Evolutionary conservation across 2,113 vertebrate species (phyloP).

Genomic region (Ceyx melanurus): DNA sequence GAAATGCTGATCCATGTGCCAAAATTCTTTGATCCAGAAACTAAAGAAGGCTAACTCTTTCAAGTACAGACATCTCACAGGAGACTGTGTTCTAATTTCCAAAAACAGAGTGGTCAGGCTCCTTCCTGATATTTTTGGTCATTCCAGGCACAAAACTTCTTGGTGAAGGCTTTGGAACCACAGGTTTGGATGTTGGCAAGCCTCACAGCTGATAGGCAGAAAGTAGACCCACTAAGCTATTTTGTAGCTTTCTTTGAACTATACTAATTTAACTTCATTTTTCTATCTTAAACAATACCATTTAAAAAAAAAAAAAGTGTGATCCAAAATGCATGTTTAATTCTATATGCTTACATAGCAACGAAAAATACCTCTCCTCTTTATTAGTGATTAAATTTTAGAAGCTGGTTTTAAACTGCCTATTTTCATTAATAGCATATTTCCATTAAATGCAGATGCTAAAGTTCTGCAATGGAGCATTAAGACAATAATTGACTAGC

Average conservation of each 20-base stretch:
- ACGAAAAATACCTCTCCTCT: not conserved
- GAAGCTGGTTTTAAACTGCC: not conserved
- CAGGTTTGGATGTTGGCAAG: not conserved
- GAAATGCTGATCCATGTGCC: not conserved
- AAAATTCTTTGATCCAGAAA: not conserved
- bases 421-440: not conserved
- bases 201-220: not conserved
- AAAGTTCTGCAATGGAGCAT: not conserved
- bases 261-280: not conserved
- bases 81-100: not conserved
- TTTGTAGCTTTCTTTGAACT: not conserved
- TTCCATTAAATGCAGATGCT: conserved; percentile 1
- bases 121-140: not conserved
- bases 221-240: not conserved
- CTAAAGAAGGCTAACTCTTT: not conserved
- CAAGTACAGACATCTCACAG: not conserved
- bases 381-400: not conserved
- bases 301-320: not conserved
- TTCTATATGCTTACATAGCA: not conserved
- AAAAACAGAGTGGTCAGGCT: not conserved
- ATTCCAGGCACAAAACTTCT: not conserved
- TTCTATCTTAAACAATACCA: not conserved
- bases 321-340: not conserved
- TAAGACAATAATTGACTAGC: conserved; percentile 15
- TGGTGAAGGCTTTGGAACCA: not conserved